Percentiles rank a stretch among this genome's conserved stretches.
Conservation (phyloP, 2,797 vertebrate genomes). For the Ctenopoma multispine region DNA sequence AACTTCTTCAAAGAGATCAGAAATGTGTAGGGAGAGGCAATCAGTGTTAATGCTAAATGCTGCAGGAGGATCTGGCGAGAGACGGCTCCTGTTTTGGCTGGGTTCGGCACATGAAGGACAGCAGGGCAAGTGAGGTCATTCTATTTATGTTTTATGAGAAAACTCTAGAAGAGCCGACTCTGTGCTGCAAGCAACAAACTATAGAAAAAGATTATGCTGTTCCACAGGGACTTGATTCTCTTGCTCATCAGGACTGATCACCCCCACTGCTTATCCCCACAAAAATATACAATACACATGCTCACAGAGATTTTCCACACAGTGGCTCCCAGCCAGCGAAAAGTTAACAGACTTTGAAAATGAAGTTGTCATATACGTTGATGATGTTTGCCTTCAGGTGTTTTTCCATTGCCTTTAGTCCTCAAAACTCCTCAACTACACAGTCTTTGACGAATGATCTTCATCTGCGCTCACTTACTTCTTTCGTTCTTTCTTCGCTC, state of each 20-base stretch:
- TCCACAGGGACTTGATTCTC: slow-evolving; percentile 38
- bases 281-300: slow-evolving; percentile 7
- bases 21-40: slow-evolving; percentile 24
- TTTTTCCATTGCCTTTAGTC: slow-evolving; percentile 53
- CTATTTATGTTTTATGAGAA: slow-evolving; percentile 59
- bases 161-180: slow-evolving; percentile 46
- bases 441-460: not conserved
- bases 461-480: not conserved
- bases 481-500: not conserved
- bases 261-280: not conserved
- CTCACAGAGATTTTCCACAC: slow-evolving; percentile 18
- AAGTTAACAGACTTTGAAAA: slow-evolving; percentile 51
- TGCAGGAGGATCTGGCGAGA: slow-evolving; percentile 21
- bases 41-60: slow-evolving; percentile 34
- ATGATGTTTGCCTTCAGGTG: slow-evolving; percentile 52
- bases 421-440: slow-evolving; percentile 27
- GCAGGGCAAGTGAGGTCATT: slow-evolving; percentile 23
- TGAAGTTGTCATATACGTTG: slow-evolving; percentile 38
- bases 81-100: slow-evolving; percentile 33
- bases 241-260: slow-evolving; percentile 17
- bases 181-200: slow-evolving; percentile 17
- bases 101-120: slow-evolving; percentile 47
- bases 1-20: slow-evolving; percentile 57
- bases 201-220: slow-evolving; percentile 22
- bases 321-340: slow-evolving; percentile 35